Conservation (phyloP, 2,888 invertebrate genomes). For the Eupithecia abbreviata region DNA sequence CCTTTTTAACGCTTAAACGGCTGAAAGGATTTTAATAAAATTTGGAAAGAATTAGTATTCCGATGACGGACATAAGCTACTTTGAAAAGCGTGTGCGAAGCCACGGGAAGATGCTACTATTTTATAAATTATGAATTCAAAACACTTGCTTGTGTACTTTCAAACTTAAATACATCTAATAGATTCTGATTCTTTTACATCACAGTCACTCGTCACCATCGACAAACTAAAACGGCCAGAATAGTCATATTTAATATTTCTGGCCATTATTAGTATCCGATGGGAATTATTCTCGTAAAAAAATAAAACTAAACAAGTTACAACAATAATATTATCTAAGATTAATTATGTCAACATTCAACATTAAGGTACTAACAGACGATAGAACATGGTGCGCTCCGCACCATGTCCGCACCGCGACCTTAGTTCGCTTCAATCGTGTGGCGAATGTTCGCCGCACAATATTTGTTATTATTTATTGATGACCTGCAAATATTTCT, state of each 20-base stretch:
- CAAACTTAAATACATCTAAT: conserved; percentile 33
- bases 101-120: too few relatives aligned
- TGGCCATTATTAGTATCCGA: conserved; percentile 7
- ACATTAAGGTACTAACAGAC: conserved; percentile 19
- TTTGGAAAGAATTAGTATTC: too few relatives aligned
- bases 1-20: too few relatives aligned
- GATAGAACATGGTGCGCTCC: too few relatives aligned
- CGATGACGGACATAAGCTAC: too few relatives aligned
- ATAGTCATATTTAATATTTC: conserved; percentile 9
- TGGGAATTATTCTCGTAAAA: conserved; percentile 52
- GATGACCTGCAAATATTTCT: too few relatives aligned
- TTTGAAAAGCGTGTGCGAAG: too few relatives aligned
- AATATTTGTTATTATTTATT: too few relatives aligned
- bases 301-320: conserved; percentile 66
- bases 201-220: conserved; percentile 53
- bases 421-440: conserved; percentile 13
- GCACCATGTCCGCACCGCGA: not conserved
- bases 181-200: conserved; percentile 44
- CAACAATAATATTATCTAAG: conserved; percentile 54
- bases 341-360: conserved; percentile 48
- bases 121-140: not conserved
- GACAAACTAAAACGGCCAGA: conserved; percentile 9
- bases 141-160: conserved; percentile 1
- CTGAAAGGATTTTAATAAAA: too few relatives aligned
- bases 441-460: too few relatives aligned